A percentile compares a stretch with the other conserved stretches of the same genome.
Evolutionary conservation across 2,113 vertebrate genomes (phyloP).

Genomic region (Perccottus glenii): DNA sequence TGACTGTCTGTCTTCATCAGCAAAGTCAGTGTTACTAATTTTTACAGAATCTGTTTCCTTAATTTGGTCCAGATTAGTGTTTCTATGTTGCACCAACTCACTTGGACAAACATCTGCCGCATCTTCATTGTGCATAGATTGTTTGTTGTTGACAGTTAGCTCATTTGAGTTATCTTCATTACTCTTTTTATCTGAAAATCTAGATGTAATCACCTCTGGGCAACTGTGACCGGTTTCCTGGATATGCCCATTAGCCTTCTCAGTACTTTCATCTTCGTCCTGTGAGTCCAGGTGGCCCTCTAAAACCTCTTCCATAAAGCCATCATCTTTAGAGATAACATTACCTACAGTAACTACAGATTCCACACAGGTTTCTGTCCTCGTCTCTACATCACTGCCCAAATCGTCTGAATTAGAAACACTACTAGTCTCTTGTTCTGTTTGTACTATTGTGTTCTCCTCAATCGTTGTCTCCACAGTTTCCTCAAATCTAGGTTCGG

Average conservation of each 20-base stretch:
- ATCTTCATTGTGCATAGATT: not conserved
- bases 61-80: not conserved
- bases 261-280: not conserved
- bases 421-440: constrained; percentile 6
- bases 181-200: not conserved
- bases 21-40: not conserved
- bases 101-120: not conserved
- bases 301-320: not conserved
- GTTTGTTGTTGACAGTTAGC: not conserved
- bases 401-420: constrained; percentile 3
- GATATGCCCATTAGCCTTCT: not conserved
- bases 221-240: not conserved
- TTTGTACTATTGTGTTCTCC: not conserved
- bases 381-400: not conserved
- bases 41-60: constrained; percentile 5
- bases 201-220: not conserved
- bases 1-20: constrained; percentile 33
- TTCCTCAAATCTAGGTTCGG: constrained; percentile 12
- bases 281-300: not conserved
- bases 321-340: not conserved
- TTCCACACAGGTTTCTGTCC: no score
- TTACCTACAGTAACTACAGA: not conserved
- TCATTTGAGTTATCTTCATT: not conserved
- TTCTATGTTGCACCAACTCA: not conserved
- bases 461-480: not conserved